phyloP scores from a whole-genome alignment of 2,888 invertebrate species.

The Leptopilina myrica region DNA sequence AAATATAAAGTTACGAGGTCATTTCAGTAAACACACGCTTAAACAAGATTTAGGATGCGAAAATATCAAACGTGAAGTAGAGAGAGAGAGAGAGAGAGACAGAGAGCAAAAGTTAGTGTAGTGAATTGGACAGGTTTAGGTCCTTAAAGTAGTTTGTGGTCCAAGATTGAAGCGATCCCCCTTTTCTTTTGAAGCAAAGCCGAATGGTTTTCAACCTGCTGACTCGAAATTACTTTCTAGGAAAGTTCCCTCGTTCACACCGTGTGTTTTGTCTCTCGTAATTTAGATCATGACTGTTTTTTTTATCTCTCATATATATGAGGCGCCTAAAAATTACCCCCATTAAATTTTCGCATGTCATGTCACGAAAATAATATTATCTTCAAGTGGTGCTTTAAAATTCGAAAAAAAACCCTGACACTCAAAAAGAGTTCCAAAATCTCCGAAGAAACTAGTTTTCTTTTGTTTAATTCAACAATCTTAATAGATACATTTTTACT shows the following conservation, averaged over 20 bases:
- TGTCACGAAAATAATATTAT: background rate
- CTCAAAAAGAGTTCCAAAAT: too few relatives aligned
- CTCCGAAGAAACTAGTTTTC: too few relatives aligned
- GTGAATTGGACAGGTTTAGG: slow-evolving; percentile 20
- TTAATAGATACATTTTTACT: too few relatives aligned
- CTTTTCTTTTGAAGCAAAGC: slow-evolving; percentile 47
- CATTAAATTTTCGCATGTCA: background rate
- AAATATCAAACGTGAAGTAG: background rate
- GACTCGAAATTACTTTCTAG: slow-evolving; percentile 70
- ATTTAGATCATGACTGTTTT: slow-evolving; percentile 31
- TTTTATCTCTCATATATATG: background rate
- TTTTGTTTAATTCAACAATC: too few relatives aligned
- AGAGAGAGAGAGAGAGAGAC: slow-evolving; percentile 20
- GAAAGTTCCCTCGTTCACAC: slow-evolving; percentile 63
- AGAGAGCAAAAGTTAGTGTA: slow-evolving; percentile 40
- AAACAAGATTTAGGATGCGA: background rate
- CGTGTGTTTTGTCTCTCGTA: slow-evolving; percentile 54
- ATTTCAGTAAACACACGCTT: background rate
- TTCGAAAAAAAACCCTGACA: too few relatives aligned
- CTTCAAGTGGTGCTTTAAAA: too few relatives aligned
- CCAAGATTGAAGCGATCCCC: slow-evolving; percentile 21
- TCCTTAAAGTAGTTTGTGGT: slow-evolving; percentile 25
- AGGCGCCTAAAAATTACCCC: slow-evolving; percentile 29
- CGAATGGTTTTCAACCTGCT: slow-evolving; percentile 61
- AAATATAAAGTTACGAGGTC: background rate